Evolutionary conservation across 2,888 invertebrate genomes (phyloP), one percentile per base, ranked within the genome.

Genomic region (Euplagia quadripunctaria): DNA sequence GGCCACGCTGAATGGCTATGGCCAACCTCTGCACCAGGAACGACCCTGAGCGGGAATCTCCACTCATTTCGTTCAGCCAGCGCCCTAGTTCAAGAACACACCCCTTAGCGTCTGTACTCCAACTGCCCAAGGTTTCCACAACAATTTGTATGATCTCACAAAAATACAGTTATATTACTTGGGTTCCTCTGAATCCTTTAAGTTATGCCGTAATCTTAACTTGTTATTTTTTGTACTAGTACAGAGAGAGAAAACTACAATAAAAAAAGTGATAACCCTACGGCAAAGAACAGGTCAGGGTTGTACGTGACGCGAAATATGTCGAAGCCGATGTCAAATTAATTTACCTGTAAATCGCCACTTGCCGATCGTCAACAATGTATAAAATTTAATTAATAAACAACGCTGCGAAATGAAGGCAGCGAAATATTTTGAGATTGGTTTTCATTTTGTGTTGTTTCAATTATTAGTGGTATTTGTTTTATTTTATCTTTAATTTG

Each of bases 331-430:
- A 82, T 86, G 80, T 77, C 82, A 82, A 85, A 91, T 91, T 91
- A 91, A 90, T 91, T 87, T 81, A 80, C 87, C 87, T 84, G 88
- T 85, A 86, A 89, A 89, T 88, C 87, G 85, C 83, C 89, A 89
- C 87, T 82, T 87, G 76, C 81, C 79, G 81, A 87, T 86, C 74
- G 79, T 73, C 73, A 86, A 88, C 87, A 88, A 86, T 88, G 89
- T 88, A 85, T 81, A 87, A 86, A 88, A 88, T 87, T 89, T 88
- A 89, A 90, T 89, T 88, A 90, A 85, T 83, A 82, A 85, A 85
- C 78, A 85, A 84, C 72, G 42, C 11, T 61, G 82, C 79, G 81
- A 71, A 42, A 41, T 64, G 68, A 64, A 73, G 65, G 68, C 68
- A 70, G 52, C 52, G 58, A 69, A 64, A 72, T 76, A 78, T 78